Evolutionary conservation across 2,797 vertebrate species (phyloP), one percentile per base, ranked within the genome.

Genomic region (Myotis pilosus): DNA sequence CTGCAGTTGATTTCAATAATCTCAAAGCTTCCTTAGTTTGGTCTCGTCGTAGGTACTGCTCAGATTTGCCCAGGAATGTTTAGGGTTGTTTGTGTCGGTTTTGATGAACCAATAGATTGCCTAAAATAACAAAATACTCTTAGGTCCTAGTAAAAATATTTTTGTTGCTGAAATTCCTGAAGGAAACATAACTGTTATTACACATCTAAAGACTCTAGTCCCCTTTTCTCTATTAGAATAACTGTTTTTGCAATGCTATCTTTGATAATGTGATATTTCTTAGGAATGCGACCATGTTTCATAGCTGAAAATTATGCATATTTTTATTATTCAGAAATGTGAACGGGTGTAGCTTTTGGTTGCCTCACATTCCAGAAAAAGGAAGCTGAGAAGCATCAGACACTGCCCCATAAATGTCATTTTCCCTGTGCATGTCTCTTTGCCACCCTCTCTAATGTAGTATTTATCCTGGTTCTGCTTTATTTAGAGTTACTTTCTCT

Each of bases 201-300:
- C 28, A 66, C 36, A 44, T 66, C 64, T 82, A 44, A 87, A 72
- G 41, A 82, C 81, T 84, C 68, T 55, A 44, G 33, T 0, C 13
- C 68, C 71, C 69, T 84, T 62, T 23, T 22, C 22, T 3, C 76
- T 49, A 36, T 92, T 85, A 89, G 38, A 89, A 62, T 96, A 87
- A 92, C 74, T 93, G 74, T 47, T 89, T 93, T 85, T 92, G 55
- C 87, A 85, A 93, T 75, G 38, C 51, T 92, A 36, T 88, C 96
- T 89, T 64, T 93, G 64, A 92, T 91, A 88, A 95, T 88, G 78
- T 53, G 33, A 4, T 87, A 79, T 74, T 92, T 93, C 88, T 94
- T 93, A 92, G n/a, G 51, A 85, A 94, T 82, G 55, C 6, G 78
- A 66, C 12, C 23, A 44, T 55, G 28, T 85, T 78, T 86, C 85